These are phyloP conservation scores for Synaphobranchus kaupii DNA, from an alignment of 2,797 vertebrate species.

Conservation along the genomic window DNA sequence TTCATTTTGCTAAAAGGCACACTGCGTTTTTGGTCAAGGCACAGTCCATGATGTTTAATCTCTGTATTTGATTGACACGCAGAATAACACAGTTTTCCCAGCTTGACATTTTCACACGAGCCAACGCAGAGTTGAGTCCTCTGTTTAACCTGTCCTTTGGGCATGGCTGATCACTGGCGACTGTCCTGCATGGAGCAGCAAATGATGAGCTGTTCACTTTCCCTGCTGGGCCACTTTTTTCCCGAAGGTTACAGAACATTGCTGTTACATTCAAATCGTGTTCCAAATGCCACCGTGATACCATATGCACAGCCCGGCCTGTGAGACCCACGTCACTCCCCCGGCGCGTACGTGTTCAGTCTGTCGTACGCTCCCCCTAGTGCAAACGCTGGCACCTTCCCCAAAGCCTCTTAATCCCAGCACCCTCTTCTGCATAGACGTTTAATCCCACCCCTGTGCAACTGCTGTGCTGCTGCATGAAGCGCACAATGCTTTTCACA, in stretches of 20 bases:
- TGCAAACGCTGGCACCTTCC: neutral
- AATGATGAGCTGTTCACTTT: neutral
- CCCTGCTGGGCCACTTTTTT: neutral
- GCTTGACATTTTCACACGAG: neutral
- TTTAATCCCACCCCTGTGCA: neutral
- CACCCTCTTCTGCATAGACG: neutral
- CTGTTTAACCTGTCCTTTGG: neutral
- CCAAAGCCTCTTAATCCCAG: neutral
- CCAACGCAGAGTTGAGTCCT: neutral
- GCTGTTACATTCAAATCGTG: neutral
- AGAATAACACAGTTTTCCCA: neutral
- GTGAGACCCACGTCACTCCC: neutral
- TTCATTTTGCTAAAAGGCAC: neutral
- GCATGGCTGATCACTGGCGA: neutral
- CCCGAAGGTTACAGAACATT: neutral
- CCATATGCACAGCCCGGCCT: neutral
- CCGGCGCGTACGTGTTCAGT: neutral
- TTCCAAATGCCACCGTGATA: neutral
- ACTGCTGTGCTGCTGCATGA: neutral
- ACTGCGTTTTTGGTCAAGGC: neutral
- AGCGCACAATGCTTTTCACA: neutral
- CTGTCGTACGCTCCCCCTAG: neutral
- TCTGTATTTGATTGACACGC: neutral
- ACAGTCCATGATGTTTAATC: neutral
- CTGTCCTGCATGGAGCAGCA: neutral